Base-by-base conservation (phyloP, 23 tunicate genomes). In the Styela plicata region DNA sequence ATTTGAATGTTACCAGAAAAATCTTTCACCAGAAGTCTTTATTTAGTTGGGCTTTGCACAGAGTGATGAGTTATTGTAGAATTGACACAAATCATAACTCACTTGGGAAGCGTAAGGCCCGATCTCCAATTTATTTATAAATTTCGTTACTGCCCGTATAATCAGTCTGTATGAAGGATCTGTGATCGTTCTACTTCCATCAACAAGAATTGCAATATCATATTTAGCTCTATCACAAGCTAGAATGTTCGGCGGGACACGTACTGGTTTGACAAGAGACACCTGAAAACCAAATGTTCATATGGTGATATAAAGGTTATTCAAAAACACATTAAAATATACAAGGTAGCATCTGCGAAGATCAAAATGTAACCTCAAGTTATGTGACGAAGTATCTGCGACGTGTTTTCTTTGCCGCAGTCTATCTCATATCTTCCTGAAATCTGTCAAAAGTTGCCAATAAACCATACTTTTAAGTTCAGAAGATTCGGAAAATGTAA, bases 81-180 rank as follows among this genome's bases (percentile, higher is more conserved):
- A n/a, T n/a, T n/a, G n/a, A n/a, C n/a, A n/a, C n/a, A n/a, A 7
- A 44, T 44, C 57, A 5, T 44, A 5, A 44, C 57, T 44, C 62
- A 89, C 95, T 82, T 89, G 95, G 1, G 74, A 73, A n/a, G 52
- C 78, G 34, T 89, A 36, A 27, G 87, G 89, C 1, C 97, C 97
- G 73, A 92, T 84, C 24, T 73, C 73, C 64, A 92, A 36, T 5
- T 17, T 29, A 26, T 74, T 57, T 25, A 92, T 75, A 32, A 87
- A 79, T 2, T 61, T 52, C 20, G 34, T 74, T 35, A 92, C 44
- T 13, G 87, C 64, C 34, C 78, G 32, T 31, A 78, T 83, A 10
- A 87, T 57, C 1, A 53, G 34, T 21, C 80, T 70, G 61, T 87
- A 92, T 61, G 86, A 85, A 31, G 80, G 79, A 32, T 28, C 17